A percentile compares a stretch with the other conserved stretches of the same genome.
phyloP scores from a whole-genome alignment of 2,797 vertebrate genomes.

The Iguana delicatissima region DNA sequence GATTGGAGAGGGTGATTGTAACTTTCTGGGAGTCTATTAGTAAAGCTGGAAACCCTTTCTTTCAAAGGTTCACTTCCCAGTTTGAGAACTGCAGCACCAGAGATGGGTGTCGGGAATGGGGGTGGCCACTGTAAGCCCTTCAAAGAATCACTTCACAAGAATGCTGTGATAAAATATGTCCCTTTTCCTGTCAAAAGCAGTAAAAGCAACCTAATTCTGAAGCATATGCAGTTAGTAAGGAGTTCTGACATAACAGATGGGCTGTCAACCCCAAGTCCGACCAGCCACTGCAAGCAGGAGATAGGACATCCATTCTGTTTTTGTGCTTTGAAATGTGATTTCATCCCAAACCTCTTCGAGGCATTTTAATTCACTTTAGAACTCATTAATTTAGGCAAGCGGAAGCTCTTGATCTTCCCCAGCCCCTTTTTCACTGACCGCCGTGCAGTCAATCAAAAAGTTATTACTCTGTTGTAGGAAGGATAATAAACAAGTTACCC shows the following conservation, averaged over 20 bases:
- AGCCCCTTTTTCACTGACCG: constrained; percentile 38
- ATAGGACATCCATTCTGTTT: constrained; percentile 59
- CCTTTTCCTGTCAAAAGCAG: constrained; percentile 56
- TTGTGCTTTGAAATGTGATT: constrained; percentile 69
- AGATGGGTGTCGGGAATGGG: background rate
- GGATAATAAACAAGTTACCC: constrained; percentile 52
- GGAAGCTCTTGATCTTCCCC: constrained; percentile 50
- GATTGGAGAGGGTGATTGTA: background rate
- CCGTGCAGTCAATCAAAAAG: constrained; percentile 52
- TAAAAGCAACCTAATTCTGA: constrained; percentile 38
- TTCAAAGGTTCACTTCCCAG: background rate
- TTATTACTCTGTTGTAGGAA: constrained; percentile 44
- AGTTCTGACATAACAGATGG: constrained; percentile 73
- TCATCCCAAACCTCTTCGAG: constrained; percentile 55
- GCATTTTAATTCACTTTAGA: constrained; percentile 66
- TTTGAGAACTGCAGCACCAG: background rate
- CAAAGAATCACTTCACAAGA: constrained; percentile 16
- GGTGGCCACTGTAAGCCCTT: background rate
- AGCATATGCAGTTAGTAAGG: constrained; percentile 53
- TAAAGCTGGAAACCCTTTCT: background rate
- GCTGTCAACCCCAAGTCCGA: constrained; percentile 63
- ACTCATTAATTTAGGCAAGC: constrained; percentile 60
- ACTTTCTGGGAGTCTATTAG: background rate
- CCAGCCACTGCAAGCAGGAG: constrained; percentile 52
- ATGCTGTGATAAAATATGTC: constrained; percentile 53